Evolutionary conservation across 2,113 vertebrate species (phyloP).

Genomic region (Motacilla alba): DNA sequence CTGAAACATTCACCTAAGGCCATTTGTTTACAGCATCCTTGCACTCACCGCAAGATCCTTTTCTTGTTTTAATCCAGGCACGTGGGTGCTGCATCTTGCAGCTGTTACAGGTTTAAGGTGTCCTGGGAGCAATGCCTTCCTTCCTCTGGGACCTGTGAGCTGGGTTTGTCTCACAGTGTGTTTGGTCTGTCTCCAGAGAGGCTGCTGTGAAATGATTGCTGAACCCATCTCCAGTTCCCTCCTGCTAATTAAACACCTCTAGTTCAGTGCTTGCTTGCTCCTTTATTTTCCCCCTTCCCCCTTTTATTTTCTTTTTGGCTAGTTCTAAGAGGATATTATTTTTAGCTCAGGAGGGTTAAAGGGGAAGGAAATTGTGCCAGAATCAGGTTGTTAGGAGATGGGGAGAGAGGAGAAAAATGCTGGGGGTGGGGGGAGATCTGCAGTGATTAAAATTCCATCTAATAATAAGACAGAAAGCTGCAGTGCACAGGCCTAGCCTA

Average conservation of each 20-base stretch:
- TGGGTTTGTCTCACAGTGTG: not conserved
- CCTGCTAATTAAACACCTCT: constrained; percentile 74
- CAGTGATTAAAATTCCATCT: constrained; percentile 57
- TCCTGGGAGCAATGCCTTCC: not conserved
- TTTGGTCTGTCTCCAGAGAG: constrained; percentile 49
- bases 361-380: constrained; percentile 70
- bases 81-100: not conserved
- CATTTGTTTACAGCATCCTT: not conserved
- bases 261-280: not conserved
- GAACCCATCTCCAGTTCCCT: constrained; percentile 58
- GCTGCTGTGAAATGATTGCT: constrained; percentile 54
- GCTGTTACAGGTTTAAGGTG: not conserved
- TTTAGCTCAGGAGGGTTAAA: constrained; percentile 75
- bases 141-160: not conserved
- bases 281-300: not conserved
- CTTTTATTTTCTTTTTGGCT: constrained; percentile 8
- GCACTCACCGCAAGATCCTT: not conserved
- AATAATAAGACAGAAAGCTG: constrained; percentile 51
- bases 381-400: constrained; percentile 68
- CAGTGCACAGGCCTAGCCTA: not conserved
- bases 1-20: not conserved
- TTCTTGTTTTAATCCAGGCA: not conserved
- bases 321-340: constrained; percentile 69
- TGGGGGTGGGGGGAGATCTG: constrained; percentile 15
- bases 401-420: constrained; percentile 49